A percentile compares a stretch with the other conserved stretches of the same genome.
Conservation (phyloP, 2,888 invertebrate species). For the Cataglyphis cursor region DNA sequence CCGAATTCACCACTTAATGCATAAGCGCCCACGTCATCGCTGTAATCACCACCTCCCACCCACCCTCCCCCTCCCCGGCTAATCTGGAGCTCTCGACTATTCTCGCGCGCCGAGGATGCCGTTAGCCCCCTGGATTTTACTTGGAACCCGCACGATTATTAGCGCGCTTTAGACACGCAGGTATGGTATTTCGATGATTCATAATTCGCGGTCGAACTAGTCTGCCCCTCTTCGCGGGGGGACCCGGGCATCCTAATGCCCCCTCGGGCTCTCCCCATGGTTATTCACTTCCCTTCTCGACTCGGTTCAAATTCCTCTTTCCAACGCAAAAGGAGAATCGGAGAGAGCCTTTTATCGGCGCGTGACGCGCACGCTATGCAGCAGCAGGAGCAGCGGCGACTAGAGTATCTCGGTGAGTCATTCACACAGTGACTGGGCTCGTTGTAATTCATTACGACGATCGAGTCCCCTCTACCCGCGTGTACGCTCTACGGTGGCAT, state of each 20-base stretch:
- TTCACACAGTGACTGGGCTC: slow-evolving; percentile 78
- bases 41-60: neutral
- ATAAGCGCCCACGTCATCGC: slow-evolving; percentile 8
- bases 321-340: slow-evolving; percentile 57
- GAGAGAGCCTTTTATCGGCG: slow-evolving; percentile 65
- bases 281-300: slow-evolving; percentile 54
- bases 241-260: slow-evolving; percentile 32
- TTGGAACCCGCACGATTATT: slow-evolving; percentile 8
- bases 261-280: slow-evolving; percentile 12
- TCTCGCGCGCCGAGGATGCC: neutral
- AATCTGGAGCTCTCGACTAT: slow-evolving; percentile 25
- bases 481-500: slow-evolving; percentile 58
- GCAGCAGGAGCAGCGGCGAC: slow-evolving; percentile 56
- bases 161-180: slow-evolving; percentile 3
- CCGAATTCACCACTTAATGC: neutral
- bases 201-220: slow-evolving; percentile 48
- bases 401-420: slow-evolving; percentile 74
- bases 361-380: slow-evolving; percentile 58
- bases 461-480: slow-evolving; percentile 68
- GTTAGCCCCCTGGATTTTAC: slow-evolving; percentile 33
- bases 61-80: neutral
- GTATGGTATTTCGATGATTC: slow-evolving; percentile 64
- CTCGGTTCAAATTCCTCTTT: slow-evolving; percentile 66
- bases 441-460: slow-evolving; percentile 83
- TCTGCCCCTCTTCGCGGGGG: neutral